Conservation (phyloP, 2,797 vertebrate species). For the Myotis planiceps region DNA sequence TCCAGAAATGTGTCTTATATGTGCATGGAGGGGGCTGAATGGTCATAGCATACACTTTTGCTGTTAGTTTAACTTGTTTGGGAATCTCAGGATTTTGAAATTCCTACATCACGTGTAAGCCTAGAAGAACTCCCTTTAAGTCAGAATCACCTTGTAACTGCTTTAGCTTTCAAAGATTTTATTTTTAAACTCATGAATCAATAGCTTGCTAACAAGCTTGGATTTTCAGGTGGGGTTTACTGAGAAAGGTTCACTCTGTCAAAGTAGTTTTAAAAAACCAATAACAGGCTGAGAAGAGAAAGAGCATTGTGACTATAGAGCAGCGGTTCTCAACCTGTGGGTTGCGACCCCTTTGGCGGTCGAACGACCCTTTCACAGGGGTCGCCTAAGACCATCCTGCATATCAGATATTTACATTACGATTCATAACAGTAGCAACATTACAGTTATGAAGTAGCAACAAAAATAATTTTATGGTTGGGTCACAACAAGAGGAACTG, state of each 20-base stretch:
- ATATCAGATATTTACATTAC: too few relatives aligned
- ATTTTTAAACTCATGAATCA: not conserved
- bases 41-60: not conserved
- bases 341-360: too few relatives aligned
- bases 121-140: not conserved
- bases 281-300: not conserved
- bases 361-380: too few relatives aligned
- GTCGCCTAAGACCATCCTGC: too few relatives aligned
- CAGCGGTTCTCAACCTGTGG: too few relatives aligned
- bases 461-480: too few relatives aligned
- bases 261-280: not conserved
- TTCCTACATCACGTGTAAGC: not conserved
- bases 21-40: not conserved
- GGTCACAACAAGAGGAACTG: too few relatives aligned
- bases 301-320: not conserved
- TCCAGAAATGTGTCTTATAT: not conserved
- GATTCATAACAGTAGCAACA: too few relatives aligned
- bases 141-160: slow-evolving; percentile 2
- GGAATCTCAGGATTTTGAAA: not conserved
- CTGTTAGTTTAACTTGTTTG: not conserved
- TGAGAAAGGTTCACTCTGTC: not conserved
- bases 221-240: not conserved
- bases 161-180: not conserved
- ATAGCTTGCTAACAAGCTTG: not conserved
- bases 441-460: too few relatives aligned